These are phyloP conservation scores for Solea solea DNA, from an alignment of 2,113 vertebrate species.

Conservation along the genomic window DNA sequence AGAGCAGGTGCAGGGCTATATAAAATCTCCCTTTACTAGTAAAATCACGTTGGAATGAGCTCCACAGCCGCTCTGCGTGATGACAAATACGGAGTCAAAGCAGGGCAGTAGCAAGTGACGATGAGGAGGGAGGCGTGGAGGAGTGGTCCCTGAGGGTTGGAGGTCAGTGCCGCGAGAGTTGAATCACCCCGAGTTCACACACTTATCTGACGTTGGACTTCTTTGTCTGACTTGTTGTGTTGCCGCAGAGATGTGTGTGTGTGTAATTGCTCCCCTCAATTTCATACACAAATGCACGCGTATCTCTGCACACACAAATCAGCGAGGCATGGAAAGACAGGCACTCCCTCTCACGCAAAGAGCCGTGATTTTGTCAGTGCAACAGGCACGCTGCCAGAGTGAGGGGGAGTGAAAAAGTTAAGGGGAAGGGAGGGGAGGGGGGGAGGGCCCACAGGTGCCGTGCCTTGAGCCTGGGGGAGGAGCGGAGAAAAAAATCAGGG, in stretches of 20 bases:
- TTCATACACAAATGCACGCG: slow-evolving; percentile 29
- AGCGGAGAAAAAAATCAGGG: slow-evolving; percentile 28
- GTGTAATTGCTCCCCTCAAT: slow-evolving; percentile 6
- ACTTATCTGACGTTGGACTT: slow-evolving; percentile 17
- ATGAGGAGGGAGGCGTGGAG: slow-evolving; percentile 19
- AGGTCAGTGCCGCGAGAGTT: slow-evolving; percentile 40
- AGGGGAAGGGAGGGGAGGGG: slow-evolving; percentile 44
- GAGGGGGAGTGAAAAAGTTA: slow-evolving; percentile 52
- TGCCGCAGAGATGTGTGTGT: not conserved
- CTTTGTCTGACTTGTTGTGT: slow-evolving; percentile 3
- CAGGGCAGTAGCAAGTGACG: slow-evolving; percentile 53
- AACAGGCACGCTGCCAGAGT: slow-evolving; percentile 56
- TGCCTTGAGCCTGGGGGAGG: slow-evolving; percentile 62
- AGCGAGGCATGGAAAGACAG: slow-evolving; percentile 25
- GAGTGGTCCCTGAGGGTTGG: slow-evolving; percentile 21
- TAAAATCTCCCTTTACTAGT: slow-evolving; percentile 65
- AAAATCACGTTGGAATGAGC: slow-evolving; percentile 60
- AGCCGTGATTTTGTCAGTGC: slow-evolving; percentile 60
- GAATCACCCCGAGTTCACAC: slow-evolving; percentile 38
- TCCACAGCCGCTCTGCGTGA: slow-evolving; percentile 31
- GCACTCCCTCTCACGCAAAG: slow-evolving; percentile 63
- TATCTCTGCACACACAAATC: slow-evolving; percentile 37
- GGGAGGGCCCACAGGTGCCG: slow-evolving; percentile 72
- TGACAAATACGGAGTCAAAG: slow-evolving; percentile 37
- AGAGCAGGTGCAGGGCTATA: slow-evolving; percentile 78